Conservation (phyloP, 1,140 invertebrate species). For the Copidosoma floridanum region DNA sequence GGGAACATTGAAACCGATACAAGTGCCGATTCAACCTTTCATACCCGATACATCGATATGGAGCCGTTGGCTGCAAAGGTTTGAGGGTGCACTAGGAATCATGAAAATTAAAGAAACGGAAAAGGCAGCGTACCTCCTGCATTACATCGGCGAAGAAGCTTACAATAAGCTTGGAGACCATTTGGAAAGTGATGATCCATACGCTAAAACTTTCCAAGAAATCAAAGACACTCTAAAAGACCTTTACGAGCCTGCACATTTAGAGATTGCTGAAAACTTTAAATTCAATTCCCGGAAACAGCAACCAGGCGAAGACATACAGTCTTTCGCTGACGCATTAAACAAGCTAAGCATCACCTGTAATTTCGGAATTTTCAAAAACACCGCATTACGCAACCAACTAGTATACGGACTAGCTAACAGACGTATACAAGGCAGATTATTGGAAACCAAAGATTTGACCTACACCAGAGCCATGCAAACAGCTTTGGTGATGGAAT, state of each 20-base stretch:
- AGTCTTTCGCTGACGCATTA: background rate
- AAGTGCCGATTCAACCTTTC: too few relatives aligned
- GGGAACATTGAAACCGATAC: too few relatives aligned
- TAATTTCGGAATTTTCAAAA: background rate
- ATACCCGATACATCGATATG: too few relatives aligned
- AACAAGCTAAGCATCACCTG: background rate
- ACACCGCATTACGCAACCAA: background rate
- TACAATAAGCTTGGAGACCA: background rate
- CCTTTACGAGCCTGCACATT: constrained; percentile 7
- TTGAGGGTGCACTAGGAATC: constrained; percentile 22
- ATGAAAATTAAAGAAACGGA: constrained; percentile 1
- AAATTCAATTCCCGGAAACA: constrained; percentile 8
- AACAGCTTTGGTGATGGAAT: constrained; percentile 2
- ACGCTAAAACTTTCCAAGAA: background rate
- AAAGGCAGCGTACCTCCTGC: constrained; percentile 4
- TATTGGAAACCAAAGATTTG: constrained; percentile 3
- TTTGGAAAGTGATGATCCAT: background rate
- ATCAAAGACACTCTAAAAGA: constrained; percentile 9
- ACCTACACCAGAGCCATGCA: background rate
- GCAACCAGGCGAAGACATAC: background rate
- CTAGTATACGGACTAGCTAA: background rate
- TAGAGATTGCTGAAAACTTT: background rate
- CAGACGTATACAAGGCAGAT: background rate
- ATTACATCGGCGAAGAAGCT: constrained; percentile 16
- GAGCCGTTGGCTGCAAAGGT: background rate